Evolutionary conservation across 2,113 vertebrate genomes (phyloP), one percentile per base, ranked within the genome.

Genomic region (Epinephelus cyanopodus): DNA sequence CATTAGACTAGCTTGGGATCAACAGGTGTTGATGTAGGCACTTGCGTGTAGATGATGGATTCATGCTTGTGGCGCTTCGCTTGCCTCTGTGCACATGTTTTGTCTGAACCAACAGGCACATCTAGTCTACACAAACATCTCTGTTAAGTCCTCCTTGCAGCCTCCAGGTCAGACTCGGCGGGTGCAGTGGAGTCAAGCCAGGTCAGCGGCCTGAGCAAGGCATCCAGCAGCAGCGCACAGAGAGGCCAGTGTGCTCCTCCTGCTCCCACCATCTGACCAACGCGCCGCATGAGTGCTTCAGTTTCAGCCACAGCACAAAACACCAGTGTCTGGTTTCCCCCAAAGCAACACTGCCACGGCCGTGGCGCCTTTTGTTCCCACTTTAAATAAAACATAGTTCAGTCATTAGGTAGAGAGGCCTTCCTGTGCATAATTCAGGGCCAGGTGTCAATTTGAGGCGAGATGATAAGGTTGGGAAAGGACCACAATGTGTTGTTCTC

Each of bases 361-460:
- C 79, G 11, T 21, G 79, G 53, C 23, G 42, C 63, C 91, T 89
- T 89, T 92, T 93, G 89, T 92, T 87, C 82, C 87, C 81, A 75
- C 61, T 91, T 92, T 94, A 91, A 95, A 95, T 95, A 94, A 94
- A 95, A 95, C 92, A 94, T 93, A 54, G 69, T 37, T 17, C 78
- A 62, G 86, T 90, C 87, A 93, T 92, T 91, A 90, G 74, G 68
- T 25, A 87, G 86, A 93, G 89, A 90, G 88, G 79, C 70, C 21
- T 60, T 71, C 58, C 63, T 42, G 76, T 95, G 90, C 83, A 95
- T 95, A 94, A 95, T 94, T 94, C 79, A 94, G 78, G 21, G 63
- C 42, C 65, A 77, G 73, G 70, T 90, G 82, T 92, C 82, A 70
- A 69, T 83, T 87, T 78, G 53, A 81, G 68, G 45, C 18, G 52